Evolutionary conservation across 2,888 invertebrate species (phyloP), one percentile per base, ranked within the genome.

Genomic region (Orchestes rusci): DNA sequence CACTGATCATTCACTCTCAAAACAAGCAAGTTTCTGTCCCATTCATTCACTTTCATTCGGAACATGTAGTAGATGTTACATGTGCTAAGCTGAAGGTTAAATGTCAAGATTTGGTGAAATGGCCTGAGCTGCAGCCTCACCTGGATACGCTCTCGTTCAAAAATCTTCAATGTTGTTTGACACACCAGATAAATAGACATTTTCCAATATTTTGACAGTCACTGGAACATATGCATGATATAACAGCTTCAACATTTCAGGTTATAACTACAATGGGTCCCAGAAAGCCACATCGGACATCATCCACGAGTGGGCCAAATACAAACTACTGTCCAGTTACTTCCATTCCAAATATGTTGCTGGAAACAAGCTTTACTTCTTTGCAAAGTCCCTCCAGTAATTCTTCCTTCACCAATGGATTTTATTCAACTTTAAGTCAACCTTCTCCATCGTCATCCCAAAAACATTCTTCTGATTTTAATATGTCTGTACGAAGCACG

Each of bases 211-310:
- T 12, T 12, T 31, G 8, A n/a, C n/a, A n/a, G n/a, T n/a, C n/a
- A n/a, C n/a, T n/a, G n/a, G n/a, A n/a, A n/a, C n/a, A n/a, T n/a
- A n/a, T n/a, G n/a, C n/a, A n/a, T n/a, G n/a, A n/a, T n/a, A n/a
- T n/a, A n/a, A n/a, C n/a, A n/a, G n/a, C n/a, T n/a, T n/a, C n/a
- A n/a, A n/a, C n/a, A 18, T 56, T 55, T 5, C 52, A 83, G 83
- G 83, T 83, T 79, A 76, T 83, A 79, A 81, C 81, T 52, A 78
- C 83, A 58, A 75, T 82, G 64, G 87, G 87, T 36, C 86, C 87
- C 51, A 77, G 81, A 49, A 88, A 87, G 66, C 87, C 87, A 8
- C 82, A 82, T 63, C 74, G 84, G 34, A 61, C 70, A 33, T 59
- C 65, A 18, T 66, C 69, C 61, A 60, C 70, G 68, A 53, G 69